Evolutionary conservation across 2,113 vertebrate genomes (phyloP).

Genomic region (Anguilla rostrata): DNA sequence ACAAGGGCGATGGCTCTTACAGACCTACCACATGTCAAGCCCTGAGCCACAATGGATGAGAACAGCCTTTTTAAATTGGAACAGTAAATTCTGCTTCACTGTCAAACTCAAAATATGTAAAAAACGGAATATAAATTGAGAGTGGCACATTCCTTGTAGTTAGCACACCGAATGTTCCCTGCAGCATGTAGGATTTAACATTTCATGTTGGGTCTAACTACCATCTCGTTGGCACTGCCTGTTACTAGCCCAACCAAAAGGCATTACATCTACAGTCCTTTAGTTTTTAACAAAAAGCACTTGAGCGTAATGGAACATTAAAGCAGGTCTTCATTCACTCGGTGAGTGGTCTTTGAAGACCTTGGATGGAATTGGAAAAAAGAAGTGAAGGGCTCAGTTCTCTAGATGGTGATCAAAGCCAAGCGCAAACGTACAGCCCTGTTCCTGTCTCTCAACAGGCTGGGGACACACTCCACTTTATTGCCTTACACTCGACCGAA

Average conservation of each 20-base stretch:
- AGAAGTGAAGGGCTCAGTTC: background rate
- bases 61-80: background rate
- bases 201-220: background rate
- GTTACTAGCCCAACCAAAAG: background rate
- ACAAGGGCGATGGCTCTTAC: background rate
- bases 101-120: background rate
- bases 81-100: background rate
- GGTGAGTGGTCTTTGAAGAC: background rate
- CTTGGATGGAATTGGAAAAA: background rate
- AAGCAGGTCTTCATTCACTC: background rate
- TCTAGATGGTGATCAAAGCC: background rate
- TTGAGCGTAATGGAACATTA: constrained; percentile 5
- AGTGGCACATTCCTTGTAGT: background rate
- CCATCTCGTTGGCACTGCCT: background rate
- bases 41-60: background rate
- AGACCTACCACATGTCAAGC: background rate
- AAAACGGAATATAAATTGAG: background rate
- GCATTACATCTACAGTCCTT: background rate
- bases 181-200: background rate
- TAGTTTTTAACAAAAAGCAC: background rate
- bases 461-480: background rate
- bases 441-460: background rate
- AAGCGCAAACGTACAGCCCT: background rate
- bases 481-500: background rate
- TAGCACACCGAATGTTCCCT: background rate